Base-by-base conservation (phyloP, 2,113 vertebrate genomes). In the Brachypodius melanocephalos region DNA sequence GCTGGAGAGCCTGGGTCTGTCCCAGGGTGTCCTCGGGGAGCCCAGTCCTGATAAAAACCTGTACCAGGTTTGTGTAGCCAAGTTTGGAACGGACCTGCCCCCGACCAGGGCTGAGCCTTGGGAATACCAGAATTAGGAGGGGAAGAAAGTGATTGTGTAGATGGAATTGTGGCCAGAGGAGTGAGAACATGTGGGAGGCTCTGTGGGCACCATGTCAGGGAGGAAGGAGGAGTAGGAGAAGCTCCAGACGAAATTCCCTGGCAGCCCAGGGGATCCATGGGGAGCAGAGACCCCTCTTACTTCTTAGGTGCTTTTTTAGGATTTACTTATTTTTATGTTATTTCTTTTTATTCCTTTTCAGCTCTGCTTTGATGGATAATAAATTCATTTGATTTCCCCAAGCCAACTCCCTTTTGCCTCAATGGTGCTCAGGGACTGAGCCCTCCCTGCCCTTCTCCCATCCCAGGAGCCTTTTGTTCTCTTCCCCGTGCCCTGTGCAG, bases 21-120 rank as follows among this genome's bases (percentile, higher is more conserved):
- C 36, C n/a, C 2, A 0, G 4, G 1, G 46, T 3, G 4, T 25
- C 5, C 2, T 17, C 66, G 66, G 26, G 15, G 29, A 66, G 32
- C 19, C 10, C 31, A 21, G 7, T 7, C 16, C 45, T 5, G 5
- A 36, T 9, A 20, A 48, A 59, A 48, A 1, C 16, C 40, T 45
- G 9, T 2, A 4, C 12, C 20, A 71, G 42, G n/a, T 19, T 31
- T 31, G 59, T 24, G 16, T 5, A 34, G 40, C 15, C 20, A 24
- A 6, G 15, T 24, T 36, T 42, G 59, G 46, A 46, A 19, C 7
- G 20, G 28, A 62, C 3, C 15, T 36, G 34, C n/a, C 19, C 8
- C n/a, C 15, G 43, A 34, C 43, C 43, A 59, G 55, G 42, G 55
- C 21, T 61, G 43, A 59, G 32, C 49, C 15, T 25, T 18, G 49